Evolutionary conservation across 2,888 invertebrate genomes (phyloP), one percentile per base, ranked within the genome.

Genomic region (Dysmachus trigonus): DNA sequence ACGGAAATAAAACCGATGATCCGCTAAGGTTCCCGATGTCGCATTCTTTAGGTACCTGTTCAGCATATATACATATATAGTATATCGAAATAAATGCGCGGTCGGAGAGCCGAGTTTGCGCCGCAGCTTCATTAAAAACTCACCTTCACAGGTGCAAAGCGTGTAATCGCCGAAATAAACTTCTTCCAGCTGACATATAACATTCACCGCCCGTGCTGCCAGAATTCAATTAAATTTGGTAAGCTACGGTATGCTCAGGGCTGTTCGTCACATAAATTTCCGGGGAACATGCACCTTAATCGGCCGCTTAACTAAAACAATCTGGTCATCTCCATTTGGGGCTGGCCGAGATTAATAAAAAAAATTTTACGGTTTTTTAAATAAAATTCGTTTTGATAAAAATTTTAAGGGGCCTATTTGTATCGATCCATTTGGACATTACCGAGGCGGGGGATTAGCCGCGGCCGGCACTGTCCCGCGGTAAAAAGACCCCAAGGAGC

Each of bases 251-350:
- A 22, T 51, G 30, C 15, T 33, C 73, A 47, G 72, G 47, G 47
- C 74, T 51, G 73, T 85, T 85, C 74, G 74, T 85, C 85, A 85
- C 85, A 85, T 85, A 85, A 85, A 85, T 85, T 85, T 73, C 22
- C 73, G 13, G 31, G 47, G 51, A 85, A 85, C 85, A 85, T 85
- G 85, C 74, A 74, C 85, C 85, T 85, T 85, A 85, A 85, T 85
- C 85, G 85, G 33, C 27, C 74, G 51, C 41, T 85, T 85, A 85
- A 84, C 51, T 85, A 74, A 85, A 85, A 85, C 85, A 85, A 85
- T 85, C 73, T 31, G 74, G 31, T 18, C 73, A 72, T 84, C 73
- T 72, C 73, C 47, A 73, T 73, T 84, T 33, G 18, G 62, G 62
- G 33, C 82, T 35, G 33, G n/a, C 38, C 31, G 47, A 74, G 47